Evolutionary conservation across 1,140 invertebrate species (phyloP), one percentile per base, ranked within the genome.

Genomic region (Apis laboriosa): DNA sequence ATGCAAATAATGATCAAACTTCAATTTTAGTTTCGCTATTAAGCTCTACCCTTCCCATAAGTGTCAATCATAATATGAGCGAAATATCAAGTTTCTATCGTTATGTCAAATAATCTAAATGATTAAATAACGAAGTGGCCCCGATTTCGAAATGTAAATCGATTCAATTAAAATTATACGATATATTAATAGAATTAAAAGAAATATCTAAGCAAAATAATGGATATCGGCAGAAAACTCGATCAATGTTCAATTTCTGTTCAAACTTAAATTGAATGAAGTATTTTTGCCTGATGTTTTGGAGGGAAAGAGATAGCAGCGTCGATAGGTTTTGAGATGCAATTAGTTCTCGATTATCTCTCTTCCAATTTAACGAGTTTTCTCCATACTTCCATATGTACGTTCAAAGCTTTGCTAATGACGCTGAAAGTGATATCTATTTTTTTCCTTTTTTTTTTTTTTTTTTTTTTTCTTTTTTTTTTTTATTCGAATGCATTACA

Each of bases 211-310:
- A 63, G 60, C n/a, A 24, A 28, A 74, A 43, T 53, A 28, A 51
- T 9, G 34, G 34, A 43, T 70, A 55, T 2, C 51, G 56, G 19
- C 43, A 15, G 28, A 43, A 60, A 66, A 70, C 28, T 56, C 75
- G 75, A 77, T 78, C 76, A 58, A 43, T 55, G 53, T 78, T 70
- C 63, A 56, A 43, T 78, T 78, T 78, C 76, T 19, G 34, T 24
- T 24, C 24, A 55, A 68, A 28, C 63, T 43, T 28, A 15, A 77
- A 56, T 70, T 21, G 76, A 78, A 58, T 28, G n/a, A 67, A 78
- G 53, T 24, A 55, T n/a, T 21, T 56, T 21, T 24, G 34, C 21
- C 34, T 21, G 53, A 68, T 68, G 49, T 24, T 43, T 49, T 58
- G n/a, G 34, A 55, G 66, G 49, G 28, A 79, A 79, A 51, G 43